Percentiles rank a stretch among this genome's conserved stretches.
phyloP scores from a whole-genome alignment of 2,888 invertebrate species.

The Cataglyphis rosenhaueri region DNA sequence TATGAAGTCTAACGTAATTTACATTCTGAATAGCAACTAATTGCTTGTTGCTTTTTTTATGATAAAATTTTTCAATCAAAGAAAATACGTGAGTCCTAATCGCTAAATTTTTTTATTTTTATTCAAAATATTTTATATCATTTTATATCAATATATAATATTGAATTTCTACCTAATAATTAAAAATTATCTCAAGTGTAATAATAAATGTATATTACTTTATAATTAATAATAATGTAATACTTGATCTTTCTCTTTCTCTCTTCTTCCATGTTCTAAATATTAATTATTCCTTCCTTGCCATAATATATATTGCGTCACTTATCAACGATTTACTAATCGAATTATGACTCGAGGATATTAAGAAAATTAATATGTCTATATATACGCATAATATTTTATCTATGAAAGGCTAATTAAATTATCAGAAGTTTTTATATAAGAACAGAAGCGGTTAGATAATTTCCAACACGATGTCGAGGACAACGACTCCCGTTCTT shows the following conservation, averaged over 20 bases:
- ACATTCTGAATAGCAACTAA: background rate
- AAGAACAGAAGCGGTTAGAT: background rate
- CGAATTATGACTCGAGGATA: background rate
- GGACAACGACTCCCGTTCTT: constrained; percentile 20
- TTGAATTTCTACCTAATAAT: background rate
- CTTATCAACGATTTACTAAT: constrained; percentile 30
- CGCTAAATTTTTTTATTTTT: background rate
- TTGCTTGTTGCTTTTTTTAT: background rate
- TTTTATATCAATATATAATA: background rate
- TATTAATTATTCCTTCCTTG: background rate
- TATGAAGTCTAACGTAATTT: background rate
- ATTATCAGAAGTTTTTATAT: constrained; percentile 11
- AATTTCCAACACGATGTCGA: background rate
- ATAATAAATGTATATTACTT: background rate
- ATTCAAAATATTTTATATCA: background rate
- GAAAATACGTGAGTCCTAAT: background rate
- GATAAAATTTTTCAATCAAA: background rate
- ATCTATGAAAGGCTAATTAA: constrained; percentile 10
- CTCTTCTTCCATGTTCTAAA: background rate
- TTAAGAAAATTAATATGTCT: background rate
- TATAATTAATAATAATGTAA: constrained; percentile 5
- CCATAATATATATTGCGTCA: background rate
- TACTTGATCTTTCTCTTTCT: background rate
- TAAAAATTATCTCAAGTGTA: background rate
- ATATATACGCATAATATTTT: background rate